Conservation (phyloP, 1,140 invertebrate species). For the Thalassaphorura encarpata region DNA sequence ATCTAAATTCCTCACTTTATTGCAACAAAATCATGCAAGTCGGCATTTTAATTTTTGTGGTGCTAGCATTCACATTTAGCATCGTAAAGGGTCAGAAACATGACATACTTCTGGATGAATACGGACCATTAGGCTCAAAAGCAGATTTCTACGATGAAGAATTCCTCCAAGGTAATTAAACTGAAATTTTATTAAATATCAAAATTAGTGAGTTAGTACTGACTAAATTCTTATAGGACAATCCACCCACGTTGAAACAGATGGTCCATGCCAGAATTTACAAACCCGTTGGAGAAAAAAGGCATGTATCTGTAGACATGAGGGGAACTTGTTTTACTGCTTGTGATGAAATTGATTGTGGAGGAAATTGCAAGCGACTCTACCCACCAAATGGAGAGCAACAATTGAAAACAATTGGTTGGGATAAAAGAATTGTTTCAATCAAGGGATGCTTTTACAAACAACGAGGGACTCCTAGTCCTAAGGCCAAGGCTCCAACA, state of each 20-base stretch:
- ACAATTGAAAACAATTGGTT: slow-evolving; percentile 6
- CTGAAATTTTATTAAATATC: not conserved
- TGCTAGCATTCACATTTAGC: no score
- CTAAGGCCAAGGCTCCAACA: no score
- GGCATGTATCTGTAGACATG: slow-evolving; percentile 9
- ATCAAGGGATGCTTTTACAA: slow-evolving; percentile 14
- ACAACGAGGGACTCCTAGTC: no score
- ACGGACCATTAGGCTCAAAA: slow-evolving; percentile 9
- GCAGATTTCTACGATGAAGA: slow-evolving; percentile 20
- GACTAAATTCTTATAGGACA: not conserved
- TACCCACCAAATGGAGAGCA: slow-evolving; percentile 17
- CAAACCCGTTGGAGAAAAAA: slow-evolving; percentile 14
- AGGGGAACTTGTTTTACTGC: slow-evolving; percentile 13
- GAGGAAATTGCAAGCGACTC: slow-evolving; percentile 12
- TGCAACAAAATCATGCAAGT: no score
- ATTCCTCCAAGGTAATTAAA: slow-evolving; percentile 11
- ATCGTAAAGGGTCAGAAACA: no score
- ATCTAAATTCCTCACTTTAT: no score
- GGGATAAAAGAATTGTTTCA: slow-evolving; percentile 7
- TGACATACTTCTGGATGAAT: slow-evolving; percentile 12
- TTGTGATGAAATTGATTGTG: slow-evolving; percentile 11
- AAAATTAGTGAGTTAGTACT: not conserved
- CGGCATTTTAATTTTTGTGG: no score
- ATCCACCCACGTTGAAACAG: not conserved
- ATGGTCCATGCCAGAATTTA: slow-evolving; percentile 17